Percentiles rank a stretch among this genome's conserved stretches.
phyloP scores from a whole-genome alignment of 2,797 vertebrate species.

The Sylvilagus floridanus region DNA sequence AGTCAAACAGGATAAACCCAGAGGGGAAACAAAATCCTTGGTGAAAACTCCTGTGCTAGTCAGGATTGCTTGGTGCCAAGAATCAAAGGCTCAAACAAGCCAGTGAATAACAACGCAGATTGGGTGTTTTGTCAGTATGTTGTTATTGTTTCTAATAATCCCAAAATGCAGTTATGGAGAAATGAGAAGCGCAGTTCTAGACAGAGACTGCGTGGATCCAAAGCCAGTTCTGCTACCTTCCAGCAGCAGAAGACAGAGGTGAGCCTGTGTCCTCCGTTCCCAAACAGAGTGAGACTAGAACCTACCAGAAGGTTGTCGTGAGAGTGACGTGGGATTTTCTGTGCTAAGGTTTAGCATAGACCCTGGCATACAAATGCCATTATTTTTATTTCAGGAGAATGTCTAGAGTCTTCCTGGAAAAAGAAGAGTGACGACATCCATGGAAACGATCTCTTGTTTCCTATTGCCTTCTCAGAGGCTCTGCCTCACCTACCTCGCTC shows the following conservation, averaged over 20 bases:
- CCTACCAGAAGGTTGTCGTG: not conserved
- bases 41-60: conserved; percentile 56
- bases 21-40: conserved; percentile 70
- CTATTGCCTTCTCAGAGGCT: not conserved
- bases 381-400: conserved; percentile 35
- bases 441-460: not conserved
- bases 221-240: not conserved
- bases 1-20: conserved; percentile 61
- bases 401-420: not conserved
- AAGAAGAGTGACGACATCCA: not conserved
- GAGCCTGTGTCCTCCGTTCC: not conserved
- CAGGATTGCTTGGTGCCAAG: not conserved
- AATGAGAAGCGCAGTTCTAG: not conserved
- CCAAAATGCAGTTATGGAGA: not conserved
- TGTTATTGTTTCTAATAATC: not conserved
- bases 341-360: not conserved
- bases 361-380: not conserved
- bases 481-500: not conserved
- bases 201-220: not conserved
- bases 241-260: not conserved
- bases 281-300: not conserved
- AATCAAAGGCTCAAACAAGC: conserved; percentile 28
- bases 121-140: not conserved
- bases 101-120: not conserved
- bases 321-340: not conserved